These are phyloP conservation scores for Drosophila sordidapex DNA, from an alignment of 2,888 invertebrate genomes.

Conservation along the genomic window DNA sequence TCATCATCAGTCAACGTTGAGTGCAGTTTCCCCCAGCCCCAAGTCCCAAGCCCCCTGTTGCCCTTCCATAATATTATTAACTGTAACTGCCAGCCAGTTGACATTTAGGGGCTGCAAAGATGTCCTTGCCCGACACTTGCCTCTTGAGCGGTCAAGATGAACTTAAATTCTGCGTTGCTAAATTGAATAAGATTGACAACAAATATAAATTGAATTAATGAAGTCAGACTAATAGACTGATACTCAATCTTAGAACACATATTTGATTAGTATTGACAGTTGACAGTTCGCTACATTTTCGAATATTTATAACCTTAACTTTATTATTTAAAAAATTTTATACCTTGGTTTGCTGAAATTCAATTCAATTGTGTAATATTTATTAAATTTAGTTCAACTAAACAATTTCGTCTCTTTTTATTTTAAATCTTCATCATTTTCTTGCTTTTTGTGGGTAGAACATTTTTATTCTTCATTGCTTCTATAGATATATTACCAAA, in stretches of 20 bases:
- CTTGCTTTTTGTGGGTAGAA: too few species aligned
- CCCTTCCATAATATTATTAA: slow-evolving; percentile 39
- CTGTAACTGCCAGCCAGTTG: slow-evolving; percentile 44
- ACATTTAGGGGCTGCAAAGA: slow-evolving; percentile 25
- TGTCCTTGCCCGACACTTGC: slow-evolving; percentile 16
- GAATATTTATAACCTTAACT: neutral
- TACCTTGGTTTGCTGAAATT: neutral
- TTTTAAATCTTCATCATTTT: too few species aligned
- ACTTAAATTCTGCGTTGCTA: slow-evolving; percentile 18
- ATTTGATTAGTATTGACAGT: neutral
- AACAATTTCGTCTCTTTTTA: too few species aligned
- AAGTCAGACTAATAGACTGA: neutral
- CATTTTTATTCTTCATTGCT: too few species aligned
- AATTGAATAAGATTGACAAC: neutral
- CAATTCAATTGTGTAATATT: neutral
- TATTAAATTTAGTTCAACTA: too few species aligned
- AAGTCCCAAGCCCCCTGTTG: neutral
- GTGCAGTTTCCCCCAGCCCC: slow-evolving; percentile 7
- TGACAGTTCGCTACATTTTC: neutral
- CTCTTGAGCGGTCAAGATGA: slow-evolving; percentile 36
- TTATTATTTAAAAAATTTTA: neutral
- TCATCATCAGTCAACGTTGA: slow-evolving; percentile 63
- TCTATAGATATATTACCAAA: too few species aligned
- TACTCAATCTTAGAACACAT: neutral
- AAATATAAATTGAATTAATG: neutral